Base-by-base conservation (phyloP, 2,113 vertebrate genomes). In the Rousettus leschenaultii region DNA sequence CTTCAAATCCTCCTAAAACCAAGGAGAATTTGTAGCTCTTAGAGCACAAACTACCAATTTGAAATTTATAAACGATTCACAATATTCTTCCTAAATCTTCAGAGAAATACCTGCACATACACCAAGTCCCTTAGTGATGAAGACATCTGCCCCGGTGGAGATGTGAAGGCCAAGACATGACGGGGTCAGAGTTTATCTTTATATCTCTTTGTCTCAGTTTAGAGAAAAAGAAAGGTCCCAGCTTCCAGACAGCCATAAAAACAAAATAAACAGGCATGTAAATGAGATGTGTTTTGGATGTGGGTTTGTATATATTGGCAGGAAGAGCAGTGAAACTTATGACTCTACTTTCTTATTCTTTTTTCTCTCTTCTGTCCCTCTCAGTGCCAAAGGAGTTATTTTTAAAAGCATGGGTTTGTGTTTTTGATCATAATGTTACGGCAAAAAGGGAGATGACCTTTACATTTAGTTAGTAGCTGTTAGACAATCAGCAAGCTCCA, bases 261-360 rank as follows among this genome's bases (percentile, higher is more conserved):
- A 97, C 97, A 97, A 98, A 98, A 98, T 98, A 98, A 98, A 98
- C 94, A 97, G 75, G 94, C 96, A 98, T 98, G 97, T 95, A 98
- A 98, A 98, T 98, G 98, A 98, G 96, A 98, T 98, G 95, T 97
- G 97, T 95, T 98, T 98, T 98, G 98, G 98, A 98, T 82, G 91
- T 90, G 88, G 77, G 40, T 97, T 95, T 98, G 98, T 98, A 96
- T 98, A 98, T 92, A n/a, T 97, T 98, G 98, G 98, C 98, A 97
- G 89, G 82, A 97, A 90, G 95, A 96, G 68, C 95, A 98, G 96
- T 95, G 97, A 98, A 98, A 96, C 97, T 97, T 97, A 95, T 1
- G 92, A 97, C 73, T 98, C 92, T 51, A 65, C 68, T 92, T 98
- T 97, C 96, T 94, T 96, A 91, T 89, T 83, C 94, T 79, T 93